Conservation (phyloP, 2,888 invertebrate genomes). For the Tenthredo mesomela region DNA sequence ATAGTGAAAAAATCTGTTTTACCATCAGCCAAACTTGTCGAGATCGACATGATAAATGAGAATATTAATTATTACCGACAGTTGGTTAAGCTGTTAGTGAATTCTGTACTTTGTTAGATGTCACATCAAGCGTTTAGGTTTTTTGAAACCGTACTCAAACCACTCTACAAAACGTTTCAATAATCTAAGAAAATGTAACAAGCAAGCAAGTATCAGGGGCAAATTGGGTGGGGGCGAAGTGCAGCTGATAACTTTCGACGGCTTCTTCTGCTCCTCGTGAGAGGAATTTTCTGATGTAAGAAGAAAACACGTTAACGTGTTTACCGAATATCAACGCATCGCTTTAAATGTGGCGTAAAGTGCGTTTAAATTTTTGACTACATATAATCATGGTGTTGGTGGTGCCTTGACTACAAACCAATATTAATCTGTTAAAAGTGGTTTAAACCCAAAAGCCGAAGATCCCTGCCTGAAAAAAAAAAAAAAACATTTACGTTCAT, state of each 20-base stretch:
- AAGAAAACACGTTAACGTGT: constrained; percentile 30
- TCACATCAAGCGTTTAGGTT: not conserved
- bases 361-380: not conserved
- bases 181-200: not conserved
- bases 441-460: not conserved
- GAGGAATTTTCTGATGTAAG: constrained; percentile 13
- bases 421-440: not conserved
- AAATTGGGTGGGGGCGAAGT: constrained; percentile 22
- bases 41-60: not conserved
- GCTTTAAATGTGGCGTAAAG: not conserved
- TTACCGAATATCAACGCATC: not conserved
- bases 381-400: constrained; percentile 25
- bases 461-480: not conserved
- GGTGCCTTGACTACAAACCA: not conserved
- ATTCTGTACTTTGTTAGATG: not conserved
- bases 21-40: not conserved
- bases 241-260: constrained; percentile 34
- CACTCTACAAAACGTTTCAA: constrained; percentile 11
- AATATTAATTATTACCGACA: not conserved
- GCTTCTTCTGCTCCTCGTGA: constrained; percentile 47
- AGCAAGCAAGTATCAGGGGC: not conserved
- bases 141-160: not conserved
- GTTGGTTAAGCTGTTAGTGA: not conserved
- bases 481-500: not conserved
- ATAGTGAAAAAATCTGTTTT: not conserved